Evolutionary conservation across 1,140 invertebrate species (phyloP).

Genomic region (Thaumetopoea pityocampa): DNA sequence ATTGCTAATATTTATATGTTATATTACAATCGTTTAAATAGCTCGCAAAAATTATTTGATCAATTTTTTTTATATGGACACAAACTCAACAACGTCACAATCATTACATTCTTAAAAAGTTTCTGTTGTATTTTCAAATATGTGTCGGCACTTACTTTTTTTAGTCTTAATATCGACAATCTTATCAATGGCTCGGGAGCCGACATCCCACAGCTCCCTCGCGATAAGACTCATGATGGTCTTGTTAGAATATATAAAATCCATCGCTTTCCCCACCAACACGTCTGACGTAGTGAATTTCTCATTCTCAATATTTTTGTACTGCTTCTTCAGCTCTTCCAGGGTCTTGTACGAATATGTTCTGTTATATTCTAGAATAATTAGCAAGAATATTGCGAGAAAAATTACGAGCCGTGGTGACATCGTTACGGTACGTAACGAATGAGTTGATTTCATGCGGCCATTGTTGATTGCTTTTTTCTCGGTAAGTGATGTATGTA

Average conservation of each 20-base stretch:
- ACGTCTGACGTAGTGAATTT: constrained; percentile 38
- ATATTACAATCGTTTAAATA: too few species aligned
- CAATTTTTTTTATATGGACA: too few species aligned
- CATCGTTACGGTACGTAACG: too few species aligned
- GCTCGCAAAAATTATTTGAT: too few species aligned
- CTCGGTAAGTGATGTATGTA: too few species aligned
- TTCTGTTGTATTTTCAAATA: neutral
- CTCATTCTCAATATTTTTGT: constrained; percentile 35
- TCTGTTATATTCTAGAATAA: constrained; percentile 15
- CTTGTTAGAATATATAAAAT: constrained; percentile 56
- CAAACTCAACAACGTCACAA: too few species aligned
- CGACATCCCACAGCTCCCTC: constrained; percentile 54
- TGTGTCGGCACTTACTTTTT: constrained; percentile 28
- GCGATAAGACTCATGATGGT: constrained; percentile 57
- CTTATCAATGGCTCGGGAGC: constrained; percentile 46
- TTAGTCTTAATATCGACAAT: constrained; percentile 49
- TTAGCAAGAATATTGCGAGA: constrained; percentile 9
- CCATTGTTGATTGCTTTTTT: too few species aligned
- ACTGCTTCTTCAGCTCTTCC: constrained; percentile 33
- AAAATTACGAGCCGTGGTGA: constrained; percentile 10
- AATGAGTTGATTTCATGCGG: too few species aligned
- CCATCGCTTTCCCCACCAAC: constrained; percentile 52
- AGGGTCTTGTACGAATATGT: constrained; percentile 36
- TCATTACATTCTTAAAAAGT: too few species aligned
- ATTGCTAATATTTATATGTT: too few species aligned